phyloP scores from a whole-genome alignment of 2,888 invertebrate species.

The Hartigia nigra region DNA sequence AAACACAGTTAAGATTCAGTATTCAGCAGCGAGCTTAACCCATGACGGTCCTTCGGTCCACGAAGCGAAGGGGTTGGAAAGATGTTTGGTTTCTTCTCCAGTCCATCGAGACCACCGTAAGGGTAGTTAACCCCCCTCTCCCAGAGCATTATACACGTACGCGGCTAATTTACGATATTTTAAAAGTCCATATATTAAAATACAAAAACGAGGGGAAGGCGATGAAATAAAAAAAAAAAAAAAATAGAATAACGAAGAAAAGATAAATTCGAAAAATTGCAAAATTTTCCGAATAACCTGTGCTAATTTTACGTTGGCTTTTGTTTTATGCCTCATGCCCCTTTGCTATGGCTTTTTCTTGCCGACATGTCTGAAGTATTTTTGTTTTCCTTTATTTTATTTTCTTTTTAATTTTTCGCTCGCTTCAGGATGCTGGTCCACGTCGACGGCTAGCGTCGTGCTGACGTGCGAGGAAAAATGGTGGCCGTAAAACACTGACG shows the following conservation, averaged over 20 bases:
- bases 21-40: slow-evolving; percentile 40
- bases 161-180: not conserved
- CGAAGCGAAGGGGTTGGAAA: not conserved
- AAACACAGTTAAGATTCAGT: slow-evolving; percentile 37
- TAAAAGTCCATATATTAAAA: not conserved
- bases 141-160: not conserved
- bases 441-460: not conserved
- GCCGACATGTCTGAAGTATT: not conserved
- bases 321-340: not conserved
- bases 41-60: slow-evolving; percentile 6
- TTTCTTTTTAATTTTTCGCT: not conserved
- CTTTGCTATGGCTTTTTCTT: not conserved
- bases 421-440: not conserved
- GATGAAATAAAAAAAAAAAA: no score
- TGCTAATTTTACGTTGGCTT: not conserved
- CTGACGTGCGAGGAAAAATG: slow-evolving; percentile 2
- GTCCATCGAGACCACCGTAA: not conserved
- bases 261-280: not conserved
- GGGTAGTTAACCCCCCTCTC: not conserved
- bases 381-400: not conserved
- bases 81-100: slow-evolving; percentile 1
- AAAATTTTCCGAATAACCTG: not conserved
- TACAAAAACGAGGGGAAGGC: no score
- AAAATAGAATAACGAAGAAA: not conserved
- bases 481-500: not conserved